Evolutionary conservation across 2,113 vertebrate genomes (phyloP), one percentile per base, ranked within the genome.

Genomic region (Psettodes erumei): DNA sequence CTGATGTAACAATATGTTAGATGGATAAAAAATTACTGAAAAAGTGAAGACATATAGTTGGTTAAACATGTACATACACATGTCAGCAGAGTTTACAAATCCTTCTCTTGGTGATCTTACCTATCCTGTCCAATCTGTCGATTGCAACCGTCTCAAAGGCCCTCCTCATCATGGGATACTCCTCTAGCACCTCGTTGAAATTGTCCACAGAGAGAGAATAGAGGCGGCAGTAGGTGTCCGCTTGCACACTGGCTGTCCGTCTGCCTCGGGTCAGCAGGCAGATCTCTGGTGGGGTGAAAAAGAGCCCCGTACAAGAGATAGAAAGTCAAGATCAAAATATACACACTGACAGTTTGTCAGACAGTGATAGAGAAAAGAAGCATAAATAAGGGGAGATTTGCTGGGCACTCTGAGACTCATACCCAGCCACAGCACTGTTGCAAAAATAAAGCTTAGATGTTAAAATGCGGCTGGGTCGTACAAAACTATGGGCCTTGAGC

Each of bases 81-180:
- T n/a, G n/a, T n/a, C n/a, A n/a, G n/a, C n/a, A n/a, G 19, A 45
- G 43, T n/a, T 45, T 45, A 45, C 19, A 45, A 45, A n/a, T 47
- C n/a, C 9, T 19, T 47, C 3, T 9, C 21, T 23, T 48, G 45
- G 10, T 4, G 6, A 11, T 30, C 91, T 68, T 93, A 99, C 97
- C 98, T 8, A 99, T 99, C 71, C 98, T 95, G 91, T 99, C 96
- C 1, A 99, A 91, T 62, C 97, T 95, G 93, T 99, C 98, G 0
- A 99, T 98, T 91, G 98, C 98, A 1, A 99, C 98, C 0, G 97
- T 99, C 90, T 99, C 98, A 0, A 99, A 99, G 75, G 98, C 98
- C 3, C 98, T 89, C 70, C 98, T 93, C 98, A 99, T 99, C 98
- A 98, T 98, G 81, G 98, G 98, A 64, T 99, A 97, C 89, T 99